phyloP scores from a whole-genome alignment of 2,888 invertebrate genomes.

The Bembecia ichneumoniformis region DNA sequence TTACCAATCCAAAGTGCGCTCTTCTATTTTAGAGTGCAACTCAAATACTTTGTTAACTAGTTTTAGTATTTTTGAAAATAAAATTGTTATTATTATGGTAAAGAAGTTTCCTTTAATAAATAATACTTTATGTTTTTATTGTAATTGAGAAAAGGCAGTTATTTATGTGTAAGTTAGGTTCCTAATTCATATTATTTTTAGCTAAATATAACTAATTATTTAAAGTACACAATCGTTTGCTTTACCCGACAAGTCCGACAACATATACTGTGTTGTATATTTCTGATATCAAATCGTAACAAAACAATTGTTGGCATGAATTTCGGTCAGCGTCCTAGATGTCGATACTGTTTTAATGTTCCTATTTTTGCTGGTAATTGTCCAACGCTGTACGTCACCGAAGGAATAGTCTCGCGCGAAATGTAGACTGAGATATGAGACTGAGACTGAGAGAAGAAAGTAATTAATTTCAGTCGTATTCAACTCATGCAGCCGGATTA shows the following conservation, averaged over 20 bases:
- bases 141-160: too few relatives aligned
- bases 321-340: conserved; percentile 60
- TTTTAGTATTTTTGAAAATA: conserved; percentile 45
- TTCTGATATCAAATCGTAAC: too few relatives aligned
- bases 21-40: too few relatives aligned
- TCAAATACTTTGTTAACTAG: conserved; percentile 53
- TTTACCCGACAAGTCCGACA: not conserved
- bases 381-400: conserved; percentile 54
- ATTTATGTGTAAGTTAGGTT: too few relatives aligned
- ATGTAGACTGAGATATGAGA: conserved; percentile 32
- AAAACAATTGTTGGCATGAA: conserved; percentile 44
- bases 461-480: conserved; percentile 58
- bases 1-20: too few relatives aligned
- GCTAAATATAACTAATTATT: too few relatives aligned
- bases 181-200: too few relatives aligned
- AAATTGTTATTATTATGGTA: conserved; percentile 21
- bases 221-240: too few relatives aligned
- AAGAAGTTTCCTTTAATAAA: too few relatives aligned
- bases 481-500: conserved; percentile 40
- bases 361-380: conserved; percentile 65
- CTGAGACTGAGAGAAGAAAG: conserved; percentile 48
- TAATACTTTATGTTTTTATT: too few relatives aligned
- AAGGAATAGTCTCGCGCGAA: conserved; percentile 29
- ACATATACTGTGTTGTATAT: conserved; percentile 4
- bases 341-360: conserved; percentile 54